Base-by-base conservation (phyloP, 2,113 vertebrate species). In the Oostethus manadensis region DNA sequence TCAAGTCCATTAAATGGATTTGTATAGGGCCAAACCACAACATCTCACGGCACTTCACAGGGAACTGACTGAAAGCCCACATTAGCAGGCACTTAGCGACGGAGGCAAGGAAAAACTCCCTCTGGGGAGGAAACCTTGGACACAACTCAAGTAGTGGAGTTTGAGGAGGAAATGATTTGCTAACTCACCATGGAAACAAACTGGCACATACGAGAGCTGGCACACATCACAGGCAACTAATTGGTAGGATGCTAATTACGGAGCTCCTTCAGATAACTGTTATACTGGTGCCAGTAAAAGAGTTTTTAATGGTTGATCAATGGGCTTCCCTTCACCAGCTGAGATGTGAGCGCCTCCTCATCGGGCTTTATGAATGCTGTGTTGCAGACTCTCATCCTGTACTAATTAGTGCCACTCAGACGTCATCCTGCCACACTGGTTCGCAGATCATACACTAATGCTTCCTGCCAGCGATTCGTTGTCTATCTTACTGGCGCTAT, bases 321-420 rank as follows among this genome's bases (percentile, higher is more conserved):
- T 45, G 11, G 56, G 47, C 57, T 66, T 50, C 50, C 48, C 66
- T n/a, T 26, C n/a, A 22, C 49, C 51, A 60, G 54, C 51, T 14
- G 38, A 42, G 38, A 42, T 42, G 3, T 68, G 22, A 66, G 70
- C 18, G 1, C 59, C 62, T 78, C 74, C 64, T 78, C 68, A 65
- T 46, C 62, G 15, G 26, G 49, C 61, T 65, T 61, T 66, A 58
- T 59, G 50, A 68, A 77, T 20, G 53, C 22, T 42, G 60, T 64
- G 69, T 78, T 73, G 71, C 51, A 66, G 23, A 26, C 51, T 69
- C 76, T 82, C 62, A 80, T 80, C 61, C 51, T 35, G 20, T 33
- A 66, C 57, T 58, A 79, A 83, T 84, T 83, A 83, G 76, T 73
- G 75, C 73, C 71, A 82, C 54, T 82, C 68, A 81, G 62, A 76